Percentiles rank a stretch among this genome's conserved stretches.
These are phyloP conservation scores for Apolygus lucorum DNA, from an alignment of 1,140 invertebrate species.

Conservation along the genomic window DNA sequence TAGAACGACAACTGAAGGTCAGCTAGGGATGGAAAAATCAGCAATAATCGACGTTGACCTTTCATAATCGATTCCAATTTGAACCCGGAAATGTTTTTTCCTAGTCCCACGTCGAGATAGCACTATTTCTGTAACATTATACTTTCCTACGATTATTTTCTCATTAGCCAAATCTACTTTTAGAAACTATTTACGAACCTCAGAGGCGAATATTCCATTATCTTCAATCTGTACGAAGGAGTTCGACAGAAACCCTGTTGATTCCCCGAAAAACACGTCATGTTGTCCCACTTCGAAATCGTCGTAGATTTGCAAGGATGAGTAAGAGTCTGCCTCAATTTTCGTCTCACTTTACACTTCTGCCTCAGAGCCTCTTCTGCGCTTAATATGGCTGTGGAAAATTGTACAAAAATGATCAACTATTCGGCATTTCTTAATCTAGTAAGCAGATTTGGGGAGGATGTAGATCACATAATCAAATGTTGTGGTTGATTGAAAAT, in stretches of 20 bases:
- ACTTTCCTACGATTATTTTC: no score
- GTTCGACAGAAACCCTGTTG: background rate
- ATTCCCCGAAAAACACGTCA: background rate
- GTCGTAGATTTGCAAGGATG: background rate
- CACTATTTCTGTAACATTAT: no score
- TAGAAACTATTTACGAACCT: background rate
- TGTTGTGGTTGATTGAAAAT: no score
- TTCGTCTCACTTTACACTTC: background rate
- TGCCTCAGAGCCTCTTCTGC: background rate
- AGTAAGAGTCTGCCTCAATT: background rate
- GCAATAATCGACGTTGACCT: no score
- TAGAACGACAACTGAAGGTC: no score
- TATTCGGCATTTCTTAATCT: background rate
- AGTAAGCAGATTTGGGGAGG: no score
- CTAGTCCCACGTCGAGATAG: no score
- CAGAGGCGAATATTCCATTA: background rate
- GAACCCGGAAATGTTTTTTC: no score
- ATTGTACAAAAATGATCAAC: background rate
- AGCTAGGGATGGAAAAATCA: no score
- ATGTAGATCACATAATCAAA: no score
- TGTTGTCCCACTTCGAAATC: background rate
- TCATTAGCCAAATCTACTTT: no score
- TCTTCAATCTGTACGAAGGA: background rate
- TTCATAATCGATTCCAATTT: no score
- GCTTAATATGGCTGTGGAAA: background rate